These are phyloP conservation scores for Stomatorhinus ivindoensis DNA, from an alignment of 2,113 vertebrate species.

Conservation along the genomic window DNA sequence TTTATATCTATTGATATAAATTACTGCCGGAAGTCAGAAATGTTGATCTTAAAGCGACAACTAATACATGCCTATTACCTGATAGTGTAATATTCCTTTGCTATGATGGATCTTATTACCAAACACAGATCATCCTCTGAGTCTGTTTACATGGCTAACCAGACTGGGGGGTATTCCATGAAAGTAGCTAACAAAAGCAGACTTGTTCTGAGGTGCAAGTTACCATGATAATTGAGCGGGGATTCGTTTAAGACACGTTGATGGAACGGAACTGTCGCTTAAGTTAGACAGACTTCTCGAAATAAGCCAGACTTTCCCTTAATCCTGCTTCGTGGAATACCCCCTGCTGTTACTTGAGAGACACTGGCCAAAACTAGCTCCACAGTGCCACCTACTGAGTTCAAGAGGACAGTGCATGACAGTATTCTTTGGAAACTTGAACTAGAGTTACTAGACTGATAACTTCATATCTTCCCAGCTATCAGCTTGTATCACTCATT, in stretches of 20 bases:
- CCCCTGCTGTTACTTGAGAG: neutral
- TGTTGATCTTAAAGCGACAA: neutral
- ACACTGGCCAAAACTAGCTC: neutral
- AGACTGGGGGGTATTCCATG: too few relatives aligned
- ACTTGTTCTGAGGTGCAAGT: too few relatives aligned
- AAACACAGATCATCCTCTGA: neutral
- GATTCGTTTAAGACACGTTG: too few relatives aligned
- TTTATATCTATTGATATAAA: neutral
- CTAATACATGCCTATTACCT: neutral
- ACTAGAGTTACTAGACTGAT: neutral
- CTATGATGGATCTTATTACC: neutral
- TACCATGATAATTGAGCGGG: too few relatives aligned
- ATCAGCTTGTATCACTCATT: neutral
- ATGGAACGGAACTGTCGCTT: too few relatives aligned
- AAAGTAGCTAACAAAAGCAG: too few relatives aligned
- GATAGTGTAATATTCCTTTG: neutral
- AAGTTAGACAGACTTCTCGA: too few relatives aligned
- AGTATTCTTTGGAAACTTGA: neutral
- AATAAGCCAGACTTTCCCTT: too few relatives aligned
- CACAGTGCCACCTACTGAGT: constrained; percentile 24
- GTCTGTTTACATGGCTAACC: neutral
- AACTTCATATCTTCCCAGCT: too few relatives aligned
- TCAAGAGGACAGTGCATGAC: constrained; percentile 30
- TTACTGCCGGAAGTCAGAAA: neutral
- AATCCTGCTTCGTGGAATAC: too few relatives aligned